Base-by-base conservation (phyloP, 2,113 vertebrate species). In the Trematomus loennbergii region DNA sequence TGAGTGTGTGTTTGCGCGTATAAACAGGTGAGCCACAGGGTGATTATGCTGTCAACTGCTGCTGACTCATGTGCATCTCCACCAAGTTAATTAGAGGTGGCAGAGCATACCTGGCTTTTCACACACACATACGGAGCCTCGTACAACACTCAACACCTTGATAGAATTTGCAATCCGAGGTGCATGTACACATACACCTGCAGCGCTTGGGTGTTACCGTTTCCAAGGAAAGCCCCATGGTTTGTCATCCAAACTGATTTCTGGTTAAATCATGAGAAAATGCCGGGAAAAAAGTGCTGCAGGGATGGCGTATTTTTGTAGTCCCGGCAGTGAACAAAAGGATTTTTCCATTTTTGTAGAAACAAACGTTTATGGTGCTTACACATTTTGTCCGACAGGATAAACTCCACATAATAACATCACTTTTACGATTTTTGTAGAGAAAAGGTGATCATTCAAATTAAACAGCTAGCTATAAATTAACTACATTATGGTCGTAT, bases 1-100 rank as follows among this genome's bases (percentile, higher is more conserved):
- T 53, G 33, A 58, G 75, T 79, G 70, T 75, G 65, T 73, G 78
- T 86, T 78, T 72, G 78, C 64, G 64, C 81, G 75, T 85, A 87
- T 91, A 84, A 89, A 91, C 87, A 86, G 78, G 89, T 91, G 91
- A 91, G 84, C 86, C 87, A 76, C 82, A 77, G 67, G 73, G 82
- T 89, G 87, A 92, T 94, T 93, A 93, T 83, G 86, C 82, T 94
- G 93, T 94, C 91, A 94, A 90, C 91, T 90, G 84, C 71, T 87
- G 75, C 89, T 94, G 89, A 94, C 75, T 92, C 93, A 91, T 82
- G 69, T 82, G 72, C 87, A 89, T 90, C 83, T 90, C 78, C 88
- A 87, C 62, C 60, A 36, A 90, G 80, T 88, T 94, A 91, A 94
- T 94, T 91, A 92, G 88, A 92, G 91, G 92, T 88, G 87, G 78